Percentiles rank a stretch among this genome's conserved stretches.
Conservation (phyloP, 2,797 vertebrate species). For the Hephaestus fuliginosus region DNA sequence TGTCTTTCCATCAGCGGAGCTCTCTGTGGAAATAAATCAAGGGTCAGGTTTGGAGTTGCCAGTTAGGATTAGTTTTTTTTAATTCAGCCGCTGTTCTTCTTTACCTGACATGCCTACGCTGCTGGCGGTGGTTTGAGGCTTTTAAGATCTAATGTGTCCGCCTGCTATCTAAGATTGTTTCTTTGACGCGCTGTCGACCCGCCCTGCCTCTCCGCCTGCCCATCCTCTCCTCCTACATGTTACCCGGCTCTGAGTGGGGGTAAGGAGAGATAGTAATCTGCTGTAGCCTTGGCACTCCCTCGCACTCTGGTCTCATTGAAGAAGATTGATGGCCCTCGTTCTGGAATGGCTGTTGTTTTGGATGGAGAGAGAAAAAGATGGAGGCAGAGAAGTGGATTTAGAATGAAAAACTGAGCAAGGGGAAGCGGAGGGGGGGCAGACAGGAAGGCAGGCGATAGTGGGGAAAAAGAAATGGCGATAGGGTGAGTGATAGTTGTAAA, state of each 20-base stretch:
- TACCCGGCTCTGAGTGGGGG: conserved; percentile 70
- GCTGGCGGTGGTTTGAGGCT: conserved; percentile 56
- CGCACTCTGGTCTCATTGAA: conserved; percentile 74
- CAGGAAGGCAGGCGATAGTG: conserved; percentile 9
- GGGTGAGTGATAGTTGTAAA: conserved; percentile 66
- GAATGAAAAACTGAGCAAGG: conserved; percentile 59
- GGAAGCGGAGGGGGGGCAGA: conserved; percentile 25
- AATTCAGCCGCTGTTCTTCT: conserved; percentile 43
- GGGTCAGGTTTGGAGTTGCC: conserved; percentile 52
- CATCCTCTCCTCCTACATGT: conserved; percentile 36
- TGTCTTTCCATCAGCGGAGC: conserved; percentile 17
- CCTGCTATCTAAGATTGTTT: conserved; percentile 56
- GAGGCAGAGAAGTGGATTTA: conserved; percentile 65
- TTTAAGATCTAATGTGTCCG: conserved; percentile 61
- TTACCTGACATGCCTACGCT: conserved; percentile 39
- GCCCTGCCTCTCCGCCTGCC: conserved; percentile 27
- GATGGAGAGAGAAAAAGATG: conserved; percentile 66
- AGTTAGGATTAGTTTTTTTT: conserved; percentile 59
- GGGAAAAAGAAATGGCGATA: conserved; percentile 21
- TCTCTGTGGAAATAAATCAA: conserved; percentile 43
- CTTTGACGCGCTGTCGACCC: conserved; percentile 40
- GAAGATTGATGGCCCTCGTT: conserved; percentile 82
- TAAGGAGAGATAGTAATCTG: conserved; percentile 79
- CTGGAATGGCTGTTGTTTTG: conserved; percentile 78
- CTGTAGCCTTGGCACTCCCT: conserved; percentile 76